Evolutionary conservation across 1,140 invertebrate genomes (phyloP).

Genomic region (Diuraphis noxia): DNA sequence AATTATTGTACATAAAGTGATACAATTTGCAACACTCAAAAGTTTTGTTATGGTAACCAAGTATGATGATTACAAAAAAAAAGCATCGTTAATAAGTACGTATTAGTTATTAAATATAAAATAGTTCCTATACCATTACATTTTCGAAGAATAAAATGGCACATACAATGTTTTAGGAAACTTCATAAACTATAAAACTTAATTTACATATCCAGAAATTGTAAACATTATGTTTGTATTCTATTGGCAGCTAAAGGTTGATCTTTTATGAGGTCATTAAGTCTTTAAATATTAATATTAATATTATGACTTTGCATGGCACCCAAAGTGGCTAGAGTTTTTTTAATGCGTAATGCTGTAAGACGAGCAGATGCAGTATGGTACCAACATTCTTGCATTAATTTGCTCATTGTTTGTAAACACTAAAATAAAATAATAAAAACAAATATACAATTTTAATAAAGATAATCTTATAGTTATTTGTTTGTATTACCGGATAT

Average conservation of each 20-base stretch:
- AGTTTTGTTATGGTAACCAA: conserved; percentile 33
- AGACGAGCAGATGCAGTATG: conserved; percentile 86
- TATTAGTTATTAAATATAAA: conserved; percentile 41
- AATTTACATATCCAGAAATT: conserved; percentile 24
- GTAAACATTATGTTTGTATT: neutral
- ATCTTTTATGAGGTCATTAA: neutral
- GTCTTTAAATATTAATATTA: conserved; percentile 48
- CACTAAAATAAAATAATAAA: conserved; percentile 66
- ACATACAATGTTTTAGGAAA: conserved; percentile 31
- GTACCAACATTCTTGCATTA: conserved; percentile 96
- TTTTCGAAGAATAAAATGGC: conserved; percentile 26
- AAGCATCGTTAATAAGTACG: conserved; percentile 34
- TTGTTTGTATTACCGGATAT: conserved; percentile 55
- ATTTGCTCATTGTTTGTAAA: conserved; percentile 76
- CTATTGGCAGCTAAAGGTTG: conserved; percentile 36
- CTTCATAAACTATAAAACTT: conserved; percentile 23
- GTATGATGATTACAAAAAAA: conserved; percentile 26
- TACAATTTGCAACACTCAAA: neutral
- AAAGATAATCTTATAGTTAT: neutral
- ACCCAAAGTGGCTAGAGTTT: conserved; percentile 80
- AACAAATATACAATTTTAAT: neutral
- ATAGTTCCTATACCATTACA: neutral
- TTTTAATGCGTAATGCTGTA: conserved; percentile 88
- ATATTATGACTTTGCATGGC: conserved; percentile 58
- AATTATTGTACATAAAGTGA: conserved; percentile 23